These are phyloP conservation scores for Pterocles burchelli DNA, from an alignment of 2,113 vertebrate genomes.

Conservation along the genomic window DNA sequence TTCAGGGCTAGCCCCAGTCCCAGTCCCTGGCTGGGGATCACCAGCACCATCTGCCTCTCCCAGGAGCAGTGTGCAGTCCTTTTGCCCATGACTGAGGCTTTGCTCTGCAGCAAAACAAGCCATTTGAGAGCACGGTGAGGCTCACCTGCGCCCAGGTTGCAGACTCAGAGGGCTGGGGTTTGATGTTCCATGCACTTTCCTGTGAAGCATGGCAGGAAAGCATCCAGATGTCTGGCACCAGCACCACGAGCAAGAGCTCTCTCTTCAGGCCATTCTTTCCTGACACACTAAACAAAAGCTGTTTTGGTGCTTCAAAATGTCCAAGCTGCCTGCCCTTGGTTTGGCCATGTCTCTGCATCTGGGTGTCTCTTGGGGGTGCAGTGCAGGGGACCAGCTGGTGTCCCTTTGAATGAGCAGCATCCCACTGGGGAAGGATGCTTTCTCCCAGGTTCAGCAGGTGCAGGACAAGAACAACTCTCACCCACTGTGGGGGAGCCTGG, in stretches of 20 bases:
- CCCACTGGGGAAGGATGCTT: background rate
- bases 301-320: accelerated
- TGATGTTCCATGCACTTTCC: accelerated
- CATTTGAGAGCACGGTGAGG: accelerated
- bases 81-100: background rate
- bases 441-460: background rate
- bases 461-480: background rate
- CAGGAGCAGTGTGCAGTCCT: background rate
- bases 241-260: background rate
- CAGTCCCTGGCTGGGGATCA: accelerated
- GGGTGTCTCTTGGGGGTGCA: background rate
- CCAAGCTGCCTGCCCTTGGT: accelerated
- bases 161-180: background rate
- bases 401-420: accelerated
- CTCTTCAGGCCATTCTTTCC: background rate
- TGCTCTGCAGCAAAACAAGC: background rate
- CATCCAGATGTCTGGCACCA: background rate
- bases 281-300: background rate
- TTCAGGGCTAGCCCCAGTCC: background rate
- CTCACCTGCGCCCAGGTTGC: accelerated
- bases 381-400: background rate
- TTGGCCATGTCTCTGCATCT: background rate
- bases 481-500: accelerated
- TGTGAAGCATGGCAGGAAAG: background rate
- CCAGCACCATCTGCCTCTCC: background rate